Base-by-base conservation (phyloP, 2,888 invertebrate species). In the Hypselothyrea guttata region DNA sequence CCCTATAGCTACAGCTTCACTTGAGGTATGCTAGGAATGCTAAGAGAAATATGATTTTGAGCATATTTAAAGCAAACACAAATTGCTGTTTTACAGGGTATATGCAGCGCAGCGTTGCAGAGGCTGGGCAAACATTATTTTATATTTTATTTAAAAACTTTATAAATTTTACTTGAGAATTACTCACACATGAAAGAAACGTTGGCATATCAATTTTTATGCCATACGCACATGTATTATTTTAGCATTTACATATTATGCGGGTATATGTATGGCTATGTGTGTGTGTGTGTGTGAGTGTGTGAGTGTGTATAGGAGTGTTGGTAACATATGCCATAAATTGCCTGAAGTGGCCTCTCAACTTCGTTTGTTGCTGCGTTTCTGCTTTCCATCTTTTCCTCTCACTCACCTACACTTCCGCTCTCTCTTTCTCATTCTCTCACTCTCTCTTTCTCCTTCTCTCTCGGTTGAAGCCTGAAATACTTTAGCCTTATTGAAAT, bases 201-300 rank as follows among this genome's bases (percentile, higher is more conserved):
- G 71, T 75, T 84, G 63, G 85, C 82, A 78, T 84, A 78, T 78
- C 82, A 78, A 78, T 84, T 84, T 84, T 71, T 61, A 68, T 77
- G 84, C 82, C 84, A 84, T 66, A 74, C 85, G 78, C 85, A 79
- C 79, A 71, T 71, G 75, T 84, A 84, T 79, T 79, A 79, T 84
- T 79, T 84, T 64, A 78, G 61, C 78, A 79, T 79, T 79, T 79
- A 75, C 78, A 79, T 79, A 77, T 66, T 79, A 77, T 66, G 66
- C 52, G 51, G 65, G 54, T 30, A n/a, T 45, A 30, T 22, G 28
- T 35, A n/a, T n/a, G n/a, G n/a, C n/a, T n/a, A n/a, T n/a, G 22
- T 18, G 12, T 18, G 47, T 44, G 7, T 40, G 30, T n/a, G 45
- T 48, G 30, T 37, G 33, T 27, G 18, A 37, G 22, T 31, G 22